Base-by-base conservation (phyloP, 1,140 invertebrate species). In the Radopholus similis region DNA sequence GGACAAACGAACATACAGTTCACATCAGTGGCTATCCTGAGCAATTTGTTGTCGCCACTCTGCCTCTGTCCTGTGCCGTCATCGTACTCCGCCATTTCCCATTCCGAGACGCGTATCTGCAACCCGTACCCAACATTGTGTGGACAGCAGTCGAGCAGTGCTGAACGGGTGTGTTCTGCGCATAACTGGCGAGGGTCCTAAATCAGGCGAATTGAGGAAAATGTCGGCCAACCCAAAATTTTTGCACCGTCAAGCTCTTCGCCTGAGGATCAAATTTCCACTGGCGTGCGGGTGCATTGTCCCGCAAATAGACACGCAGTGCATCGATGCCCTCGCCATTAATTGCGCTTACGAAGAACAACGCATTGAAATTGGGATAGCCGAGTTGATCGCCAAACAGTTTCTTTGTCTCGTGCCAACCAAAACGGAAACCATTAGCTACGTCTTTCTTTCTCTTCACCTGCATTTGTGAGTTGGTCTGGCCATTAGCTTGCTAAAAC, bases 281-380 rank as follows among this genome's bases (percentile, higher is more conserved):
- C 32, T 63, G 21, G 73, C 21, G 9, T 49, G 40, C n/a, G n/a
- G n/a, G n/a, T n/a, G n/a, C 11, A 5, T 21, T n/a, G 62, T 51
- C n/a, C 64, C 30, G 23, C 28, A 80, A 59, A 77, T 80, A 68
- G 4, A 35, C 34, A 26, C 78, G 65, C 28, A 81, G 64, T 28
- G 42, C 49, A 44, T 81, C 81, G 37, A 83, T 66, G 35, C 78
- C 78, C 23, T 81, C 72, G 44, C 78, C 70, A 23, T 37, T 82
- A 32, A 71, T 34, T 18, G 74, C 63, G 32, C 77, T 81, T 15
- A 71, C 78, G 40, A 69, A 77, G 62, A 77, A 80, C 8, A 77
- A 28, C n/a, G 62, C 37, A 5, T 67, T 49, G 64, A 81, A 81
- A 21, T 78, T 35, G 30, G 69, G 66, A 77, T 74, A 81, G 59